Conservation (phyloP, 2,113 vertebrate species). For the Pycnonotus jocosus region DNA sequence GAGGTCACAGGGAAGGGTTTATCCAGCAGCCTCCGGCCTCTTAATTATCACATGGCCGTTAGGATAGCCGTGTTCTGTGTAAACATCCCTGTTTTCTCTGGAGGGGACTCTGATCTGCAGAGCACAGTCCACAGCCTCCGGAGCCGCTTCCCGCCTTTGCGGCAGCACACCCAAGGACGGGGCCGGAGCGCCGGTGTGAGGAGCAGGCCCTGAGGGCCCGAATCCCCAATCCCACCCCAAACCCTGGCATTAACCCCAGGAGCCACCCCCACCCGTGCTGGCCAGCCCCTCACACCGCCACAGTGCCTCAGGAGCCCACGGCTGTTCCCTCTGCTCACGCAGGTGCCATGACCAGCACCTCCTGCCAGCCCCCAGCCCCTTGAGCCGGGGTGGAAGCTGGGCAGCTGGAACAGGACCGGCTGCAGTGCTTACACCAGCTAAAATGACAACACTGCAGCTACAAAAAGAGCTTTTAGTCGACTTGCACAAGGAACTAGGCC, state of each 20-base stretch:
- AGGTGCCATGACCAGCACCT: too few relatives aligned
- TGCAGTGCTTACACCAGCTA: background rate
- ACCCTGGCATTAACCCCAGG: too few relatives aligned
- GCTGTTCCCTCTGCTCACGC: background rate
- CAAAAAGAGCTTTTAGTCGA: background rate
- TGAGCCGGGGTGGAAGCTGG: background rate
- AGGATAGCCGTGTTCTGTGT: slow-evolving; percentile 10
- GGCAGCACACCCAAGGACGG: rapidly evolving
- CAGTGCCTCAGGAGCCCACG: background rate
- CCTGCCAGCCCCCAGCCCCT: rapidly evolving
- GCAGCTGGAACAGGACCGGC: background rate
- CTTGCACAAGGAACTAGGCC: background rate
- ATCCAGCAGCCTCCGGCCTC: slow-evolving; percentile 3
- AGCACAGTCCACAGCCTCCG: background rate
- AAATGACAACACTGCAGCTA: background rate
- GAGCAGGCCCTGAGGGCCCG: background rate
- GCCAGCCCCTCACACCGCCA: too few relatives aligned
- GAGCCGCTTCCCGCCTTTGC: background rate
- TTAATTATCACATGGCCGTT: slow-evolving; percentile 17
- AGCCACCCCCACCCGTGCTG: background rate
- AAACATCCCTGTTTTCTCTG: slow-evolving; percentile 7
- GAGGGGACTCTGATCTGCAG: background rate
- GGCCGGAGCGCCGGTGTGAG: background rate
- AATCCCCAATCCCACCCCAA: background rate
- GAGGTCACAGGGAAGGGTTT: slow-evolving; percentile 16